phyloP scores from a whole-genome alignment of 1,140 invertebrate genomes.

The Homalodisca vitripennis region DNA sequence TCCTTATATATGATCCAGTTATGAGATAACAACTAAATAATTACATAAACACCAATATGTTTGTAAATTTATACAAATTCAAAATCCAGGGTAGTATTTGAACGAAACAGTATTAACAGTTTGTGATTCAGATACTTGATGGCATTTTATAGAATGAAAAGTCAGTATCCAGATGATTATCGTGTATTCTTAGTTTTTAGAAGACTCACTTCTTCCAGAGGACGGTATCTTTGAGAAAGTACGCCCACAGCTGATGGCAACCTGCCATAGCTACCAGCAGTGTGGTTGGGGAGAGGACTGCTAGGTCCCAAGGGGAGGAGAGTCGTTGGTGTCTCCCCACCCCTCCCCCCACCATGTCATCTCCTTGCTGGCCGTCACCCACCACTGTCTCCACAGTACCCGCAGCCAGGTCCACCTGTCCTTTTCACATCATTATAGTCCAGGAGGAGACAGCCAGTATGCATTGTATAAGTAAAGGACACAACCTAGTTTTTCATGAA shows the following conservation, averaged over 20 bases:
- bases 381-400: constrained; percentile 70
- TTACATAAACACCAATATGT: too few relatives aligned
- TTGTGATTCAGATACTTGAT: too few relatives aligned
- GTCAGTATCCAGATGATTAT: too few relatives aligned
- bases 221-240: constrained; percentile 72
- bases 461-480: too few relatives aligned
- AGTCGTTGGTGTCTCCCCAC: constrained; percentile 63
- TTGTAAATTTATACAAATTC: too few relatives aligned
- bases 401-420: constrained; percentile 63
- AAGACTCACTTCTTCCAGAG: constrained; percentile 79
- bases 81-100: too few relatives aligned
- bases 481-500: too few relatives aligned
- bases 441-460: constrained; percentile 2
- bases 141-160: too few relatives aligned
- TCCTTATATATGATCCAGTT: too few relatives aligned
- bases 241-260: constrained; percentile 91
- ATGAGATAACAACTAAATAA: too few relatives aligned
- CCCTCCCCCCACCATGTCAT: constrained; percentile 67
- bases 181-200: too few relatives aligned
- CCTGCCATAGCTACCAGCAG: constrained; percentile 90
- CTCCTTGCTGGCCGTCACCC: constrained; percentile 72
- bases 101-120: too few relatives aligned
- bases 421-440: constrained; percentile 18
- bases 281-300: constrained; percentile 51
- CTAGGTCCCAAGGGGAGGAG: constrained; percentile 90